A percentile compares a stretch with the other conserved stretches of the same genome.
These are phyloP conservation scores for Tigriopus californicus DNA, from an alignment of 2,888 invertebrate genomes.

Conservation along the genomic window DNA sequence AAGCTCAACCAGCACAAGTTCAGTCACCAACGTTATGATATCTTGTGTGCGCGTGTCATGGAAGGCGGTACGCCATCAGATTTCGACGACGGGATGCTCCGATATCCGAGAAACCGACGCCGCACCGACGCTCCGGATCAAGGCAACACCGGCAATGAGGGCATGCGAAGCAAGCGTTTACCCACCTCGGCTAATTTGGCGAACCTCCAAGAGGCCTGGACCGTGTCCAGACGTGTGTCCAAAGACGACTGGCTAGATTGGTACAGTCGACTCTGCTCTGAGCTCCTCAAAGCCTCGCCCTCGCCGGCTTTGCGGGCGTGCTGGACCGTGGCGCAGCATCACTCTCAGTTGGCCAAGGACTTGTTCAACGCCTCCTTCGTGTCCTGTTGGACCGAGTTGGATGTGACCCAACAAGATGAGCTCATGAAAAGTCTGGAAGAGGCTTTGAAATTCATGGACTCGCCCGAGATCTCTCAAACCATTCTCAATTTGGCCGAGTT, in stretches of 20 bases:
- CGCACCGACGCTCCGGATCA: too few relatives aligned
- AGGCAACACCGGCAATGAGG: too few relatives aligned
- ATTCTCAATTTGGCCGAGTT: slow-evolving; percentile 94
- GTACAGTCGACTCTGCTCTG: slow-evolving; percentile 75
- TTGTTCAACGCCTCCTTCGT: slow-evolving; percentile 97
- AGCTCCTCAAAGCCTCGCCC: slow-evolving; percentile 81
- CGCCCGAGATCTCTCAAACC: slow-evolving; percentile 88
- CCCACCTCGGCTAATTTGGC: not conserved
- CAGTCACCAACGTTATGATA: slow-evolving; percentile 53
- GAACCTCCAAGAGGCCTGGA: slow-evolving; percentile 31
- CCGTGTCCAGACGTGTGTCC: slow-evolving; percentile 80
- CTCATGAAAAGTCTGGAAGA: slow-evolving; percentile 67
- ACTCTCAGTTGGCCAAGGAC: slow-evolving; percentile 84
- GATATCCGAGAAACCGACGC: too few relatives aligned
- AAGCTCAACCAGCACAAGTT: slow-evolving; percentile 61
- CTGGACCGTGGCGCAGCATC: slow-evolving; percentile 73
- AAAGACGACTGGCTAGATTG: slow-evolving; percentile 99
- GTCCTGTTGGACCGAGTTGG: slow-evolving; percentile 93
- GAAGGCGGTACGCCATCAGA: not conserved
- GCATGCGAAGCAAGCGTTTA: not conserved
- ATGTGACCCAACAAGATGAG: slow-evolving; percentile 56
- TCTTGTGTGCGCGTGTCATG: slow-evolving; percentile 34
- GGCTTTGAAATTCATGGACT: slow-evolving; percentile 75
- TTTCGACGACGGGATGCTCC: slow-evolving; percentile 1
- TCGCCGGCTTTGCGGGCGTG: slow-evolving; percentile 87